Evolutionary conservation across 2,797 vertebrate genomes (phyloP).

Genomic region (Setipinna tenuifilis): DNA sequence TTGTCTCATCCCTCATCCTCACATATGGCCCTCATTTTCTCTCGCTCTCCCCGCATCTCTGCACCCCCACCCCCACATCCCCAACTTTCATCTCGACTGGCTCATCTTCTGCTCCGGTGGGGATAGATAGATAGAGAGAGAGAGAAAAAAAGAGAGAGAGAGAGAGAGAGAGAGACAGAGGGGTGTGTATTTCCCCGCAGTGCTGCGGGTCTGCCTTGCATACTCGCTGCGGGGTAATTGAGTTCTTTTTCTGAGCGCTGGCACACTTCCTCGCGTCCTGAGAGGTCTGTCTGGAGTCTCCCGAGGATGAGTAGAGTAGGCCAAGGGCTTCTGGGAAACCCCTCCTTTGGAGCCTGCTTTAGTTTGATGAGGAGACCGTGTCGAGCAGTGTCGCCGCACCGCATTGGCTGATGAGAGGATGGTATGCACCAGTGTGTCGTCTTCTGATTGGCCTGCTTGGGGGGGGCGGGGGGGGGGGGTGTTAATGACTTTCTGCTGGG

Average conservation of each 20-base stretch:
- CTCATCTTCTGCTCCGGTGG: background rate
- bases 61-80: background rate
- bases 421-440: background rate
- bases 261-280: background rate
- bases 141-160: too few relatives aligned
- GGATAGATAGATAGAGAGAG: background rate
- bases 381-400: background rate
- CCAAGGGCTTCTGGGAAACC: slow-evolving; percentile 10
- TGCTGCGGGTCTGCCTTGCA: background rate
- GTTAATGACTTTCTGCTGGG: background rate
- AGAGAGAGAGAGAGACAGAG: too few relatives aligned
- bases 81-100: background rate
- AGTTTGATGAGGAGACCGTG: background rate
- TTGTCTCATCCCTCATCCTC: too few relatives aligned
- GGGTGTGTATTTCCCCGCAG: background rate
- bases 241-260: slow-evolving; percentile 12
- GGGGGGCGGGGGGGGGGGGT: background rate
- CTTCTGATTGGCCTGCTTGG: background rate
- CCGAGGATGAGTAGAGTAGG: background rate
- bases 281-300: background rate
- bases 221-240: background rate
- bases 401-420: background rate
- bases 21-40: background rate
- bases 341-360: background rate
- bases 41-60: background rate